Base-by-base conservation (phyloP, 2,113 vertebrate genomes). In the Eulemur macaco region DNA sequence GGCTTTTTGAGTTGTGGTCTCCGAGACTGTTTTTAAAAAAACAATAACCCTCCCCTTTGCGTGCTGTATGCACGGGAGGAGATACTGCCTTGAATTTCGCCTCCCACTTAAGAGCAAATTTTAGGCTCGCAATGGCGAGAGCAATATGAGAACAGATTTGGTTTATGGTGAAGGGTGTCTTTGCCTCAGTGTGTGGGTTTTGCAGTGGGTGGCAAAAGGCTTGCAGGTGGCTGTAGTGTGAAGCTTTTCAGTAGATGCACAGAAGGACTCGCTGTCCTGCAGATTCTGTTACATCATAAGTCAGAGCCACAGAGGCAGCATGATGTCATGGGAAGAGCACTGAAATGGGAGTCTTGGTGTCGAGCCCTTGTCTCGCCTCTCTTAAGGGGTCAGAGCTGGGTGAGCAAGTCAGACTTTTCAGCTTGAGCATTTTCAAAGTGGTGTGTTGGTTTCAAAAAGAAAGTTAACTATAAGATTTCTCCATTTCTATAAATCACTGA, bases 1-100 rank as follows among this genome's bases (percentile, higher is more conserved):
- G 83, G 78, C 74, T 95, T 97, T 98, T 96, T 98, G 97, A 97
- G 95, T 92, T 97, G 97, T 93, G 97, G 95, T 97, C 97, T 95
- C 39, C 0, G 73, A 95, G 86, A 64, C 85, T 80, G 89, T 86
- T 96, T 96, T 13, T 42, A 94, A 89, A 88, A 96, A 97, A 97
- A 95, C 71, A 92, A 91, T 94, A 91, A 91, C 68, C 23, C 37
- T 78, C 42, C 91, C 74, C 37, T 81, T 96, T 54, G 66, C 56
- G 20, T 87, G 81, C 73, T 83, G 6, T 68, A 64, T 54, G 18
- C 14, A 39, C 58, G 50, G 86, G 83, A 80, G 17, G 68, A 80
- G 89, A 68, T 74, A 42, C 73, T 80, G 83, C 37, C 86, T 74
- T 94, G 80, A 64, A 56, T 83, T 93, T 94, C 89, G 60, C 89